These are phyloP conservation scores for Leuctra nigra DNA, from an alignment of 2,888 invertebrate genomes.

Conservation along the genomic window DNA sequence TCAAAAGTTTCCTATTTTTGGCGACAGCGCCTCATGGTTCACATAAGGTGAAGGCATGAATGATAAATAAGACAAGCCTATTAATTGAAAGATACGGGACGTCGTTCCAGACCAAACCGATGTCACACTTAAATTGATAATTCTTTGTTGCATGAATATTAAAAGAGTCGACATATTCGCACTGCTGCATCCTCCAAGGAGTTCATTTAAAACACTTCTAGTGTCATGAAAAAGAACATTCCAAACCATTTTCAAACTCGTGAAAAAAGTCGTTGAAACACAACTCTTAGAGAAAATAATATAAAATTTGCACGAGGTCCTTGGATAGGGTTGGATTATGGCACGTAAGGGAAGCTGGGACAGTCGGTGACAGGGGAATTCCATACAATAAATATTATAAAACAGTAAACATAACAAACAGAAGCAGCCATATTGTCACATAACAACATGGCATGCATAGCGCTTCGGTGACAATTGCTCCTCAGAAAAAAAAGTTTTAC, in stretches of 20 bases:
- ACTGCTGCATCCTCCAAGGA: constrained; percentile 7
- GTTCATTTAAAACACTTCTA: constrained; percentile 27
- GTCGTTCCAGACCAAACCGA: background rate
- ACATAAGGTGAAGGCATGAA: too few relatives aligned
- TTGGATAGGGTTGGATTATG: constrained; percentile 18
- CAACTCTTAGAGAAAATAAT: constrained; percentile 19
- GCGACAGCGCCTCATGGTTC: too few relatives aligned
- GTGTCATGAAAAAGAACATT: constrained; percentile 24
- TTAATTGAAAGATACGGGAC: background rate
- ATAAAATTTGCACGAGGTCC: constrained; percentile 16
- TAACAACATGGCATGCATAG: constrained; percentile 1
- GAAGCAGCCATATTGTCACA: constrained; percentile 4
- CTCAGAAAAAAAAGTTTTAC: constrained; percentile 44
- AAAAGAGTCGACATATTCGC: background rate
- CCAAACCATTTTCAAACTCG: constrained; percentile 27
- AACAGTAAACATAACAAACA: constrained; percentile 30
- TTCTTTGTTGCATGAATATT: background rate
- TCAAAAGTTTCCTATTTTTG: too few relatives aligned
- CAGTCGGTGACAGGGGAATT: constrained; percentile 40
- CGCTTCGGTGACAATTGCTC: constrained; percentile 33
- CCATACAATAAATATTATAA: constrained; percentile 47
- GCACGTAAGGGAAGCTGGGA: constrained; percentile 32
- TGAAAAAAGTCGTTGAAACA: constrained; percentile 21
- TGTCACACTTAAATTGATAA: constrained; percentile 8
- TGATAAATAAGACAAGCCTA: too few relatives aligned